Base-by-base conservation (phyloP, 2,888 invertebrate species). In the Zelleria hepariella region DNA sequence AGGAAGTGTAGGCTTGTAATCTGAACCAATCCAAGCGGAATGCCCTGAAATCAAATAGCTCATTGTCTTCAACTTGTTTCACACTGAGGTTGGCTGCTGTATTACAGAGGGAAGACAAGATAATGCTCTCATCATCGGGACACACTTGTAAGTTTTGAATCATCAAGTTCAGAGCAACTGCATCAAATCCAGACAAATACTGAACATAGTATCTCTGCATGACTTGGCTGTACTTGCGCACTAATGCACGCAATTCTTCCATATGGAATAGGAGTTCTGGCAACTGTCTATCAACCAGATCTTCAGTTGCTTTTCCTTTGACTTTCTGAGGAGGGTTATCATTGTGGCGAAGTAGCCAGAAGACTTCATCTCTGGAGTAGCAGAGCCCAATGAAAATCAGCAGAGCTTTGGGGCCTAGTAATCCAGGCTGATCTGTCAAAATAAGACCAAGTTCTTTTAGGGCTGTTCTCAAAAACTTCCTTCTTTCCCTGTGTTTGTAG, bases 201-300 rank as follows among this genome's bases (percentile, higher is more conserved):
- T 99, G 98, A 25, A 99, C 96, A 82, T 98, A 99, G 80, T 99
- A 99, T 64, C 98, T 91, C 81, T 99, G 98, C 90, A 99, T 95
- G 7, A 99, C 97, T 87, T 97, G 97, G 69, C 96, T 96, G 79
- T 99, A 98, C 78, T 98, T 99, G 63, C 98, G 92, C 4, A 99
- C 96, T 59, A 99, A 87, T 24, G 96, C 96, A 70, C 99, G 91
- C 58, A 99, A 82, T 80, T 99, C 99, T 78, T 99, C 98, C 94
- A 99, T 98, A 74, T 99, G 98, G 75, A 99, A 99, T 7, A 99
- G 86, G 53, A 99, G 86, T 80, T 99, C 99, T 1, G 99, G 99
- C 52, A 99, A 89, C 76, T 98, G 98, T 59, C 98, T 91, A 78
- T 99, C 99, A 0, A 98, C 95, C 59, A 99, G 88, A 82, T 98